phyloP scores from a whole-genome alignment of 2,888 invertebrate species.

The Tortricodes alternella region DNA sequence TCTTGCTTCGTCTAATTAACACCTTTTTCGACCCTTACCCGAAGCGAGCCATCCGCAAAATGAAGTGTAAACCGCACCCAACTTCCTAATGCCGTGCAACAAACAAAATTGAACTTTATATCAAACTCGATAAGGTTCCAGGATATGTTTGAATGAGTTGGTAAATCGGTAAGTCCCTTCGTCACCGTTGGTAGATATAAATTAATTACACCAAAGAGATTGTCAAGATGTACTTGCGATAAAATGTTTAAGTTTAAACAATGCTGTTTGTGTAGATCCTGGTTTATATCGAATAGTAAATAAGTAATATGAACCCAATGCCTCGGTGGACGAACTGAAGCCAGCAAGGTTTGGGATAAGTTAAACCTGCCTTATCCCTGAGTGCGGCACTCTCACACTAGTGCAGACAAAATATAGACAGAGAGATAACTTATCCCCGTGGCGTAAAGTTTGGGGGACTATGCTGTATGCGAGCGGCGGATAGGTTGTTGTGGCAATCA shows the following conservation, averaged over 20 bases:
- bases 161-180: constrained; percentile 11
- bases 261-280: background rate
- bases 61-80: constrained; percentile 20
- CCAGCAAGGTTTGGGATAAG: too few relatives aligned
- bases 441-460: too few relatives aligned
- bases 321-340: too few relatives aligned
- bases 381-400: too few relatives aligned
- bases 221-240: constrained; percentile 11
- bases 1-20: constrained; percentile 22
- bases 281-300: background rate
- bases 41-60: constrained; percentile 18
- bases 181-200: constrained; percentile 24
- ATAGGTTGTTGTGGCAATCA: too few relatives aligned
- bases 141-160: background rate
- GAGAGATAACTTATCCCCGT: too few relatives aligned
- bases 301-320: background rate
- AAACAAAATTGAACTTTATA: background rate
- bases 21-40: constrained; percentile 28
- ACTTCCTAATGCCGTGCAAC: background rate
- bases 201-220: constrained; percentile 26
- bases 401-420: too few relatives aligned
- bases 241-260: constrained; percentile 1
- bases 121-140: background rate
- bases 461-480: too few relatives aligned
- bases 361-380: too few relatives aligned